Evolutionary conservation across 92 coral and sea anemone species (phyloP).

Genomic region (Epizoanthus scotinus): DNA sequence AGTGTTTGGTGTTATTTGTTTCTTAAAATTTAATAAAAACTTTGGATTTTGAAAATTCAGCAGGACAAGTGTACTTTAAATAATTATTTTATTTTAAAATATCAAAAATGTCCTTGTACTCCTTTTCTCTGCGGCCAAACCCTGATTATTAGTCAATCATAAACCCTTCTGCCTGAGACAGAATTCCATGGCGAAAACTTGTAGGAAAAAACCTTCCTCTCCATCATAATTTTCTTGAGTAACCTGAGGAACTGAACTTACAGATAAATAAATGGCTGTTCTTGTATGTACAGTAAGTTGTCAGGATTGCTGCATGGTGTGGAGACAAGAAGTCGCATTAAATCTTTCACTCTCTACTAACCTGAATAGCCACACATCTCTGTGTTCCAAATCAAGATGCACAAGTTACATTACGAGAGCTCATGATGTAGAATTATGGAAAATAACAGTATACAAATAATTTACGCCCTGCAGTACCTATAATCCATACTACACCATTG

Average conservation of each 20-base stretch:
- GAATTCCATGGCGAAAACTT: no score
- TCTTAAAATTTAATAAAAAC: no score
- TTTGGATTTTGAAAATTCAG: no score
- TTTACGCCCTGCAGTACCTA: neutral
- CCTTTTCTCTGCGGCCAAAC: no score
- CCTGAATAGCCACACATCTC: conserved; percentile 9
- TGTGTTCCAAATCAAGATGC: conserved; percentile 20
- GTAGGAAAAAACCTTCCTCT: no score
- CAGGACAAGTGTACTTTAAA: no score
- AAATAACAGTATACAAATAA: neutral
- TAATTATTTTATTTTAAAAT: no score
- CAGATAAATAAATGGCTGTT: conserved; percentile 45
- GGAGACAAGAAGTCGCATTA: conserved; percentile 18
- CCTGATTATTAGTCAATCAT: no score
- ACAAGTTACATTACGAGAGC: conserved; percentile 20
- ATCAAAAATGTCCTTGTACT: no score
- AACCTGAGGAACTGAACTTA: conserved; percentile 17
- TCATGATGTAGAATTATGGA: conserved; percentile 6
- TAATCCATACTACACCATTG: neutral
- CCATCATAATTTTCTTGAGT: conserved; percentile 18
- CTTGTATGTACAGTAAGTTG: conserved; percentile 35
- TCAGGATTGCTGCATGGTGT: conserved; percentile 28
- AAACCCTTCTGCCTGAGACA: no score
- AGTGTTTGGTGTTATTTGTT: no score
- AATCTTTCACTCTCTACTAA: conserved; percentile 6